Evolutionary conservation across 2,113 vertebrate genomes (phyloP), one percentile per base, ranked within the genome.

Genomic region (Willisornis vidua): DNA sequence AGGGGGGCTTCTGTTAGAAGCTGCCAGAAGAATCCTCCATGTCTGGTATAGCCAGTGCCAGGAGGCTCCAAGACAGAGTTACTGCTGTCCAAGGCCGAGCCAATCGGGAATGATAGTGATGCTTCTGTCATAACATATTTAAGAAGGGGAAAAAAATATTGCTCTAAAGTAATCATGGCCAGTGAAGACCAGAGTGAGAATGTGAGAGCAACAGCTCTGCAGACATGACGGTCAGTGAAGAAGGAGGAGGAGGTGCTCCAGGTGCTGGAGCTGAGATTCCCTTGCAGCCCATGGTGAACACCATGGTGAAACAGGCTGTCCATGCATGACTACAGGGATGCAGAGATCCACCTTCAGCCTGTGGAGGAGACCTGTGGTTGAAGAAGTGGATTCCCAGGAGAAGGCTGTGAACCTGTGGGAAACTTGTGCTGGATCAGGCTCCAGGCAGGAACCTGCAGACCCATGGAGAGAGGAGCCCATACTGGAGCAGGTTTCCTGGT

Each of bases 21-120:
- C 7, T 2, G 2, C 24, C n/a, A 22, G 29, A 67, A 61, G 17
- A 39, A 82, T 62, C 24, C 20, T 17, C 6, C 14, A 12, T 14
- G 24, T 31, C 24, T 3, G 4, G n/a, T 39, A 62, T 14, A 62
- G 19, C 33, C 28, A 39, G 2, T 48, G 5, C 29, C 39, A 10
- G 14, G 5, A 19, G 14, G 7, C 24, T 68, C 19, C 71, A 75
- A 35, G 39, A 35, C 29, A 22, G 7, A 29, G 0, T 0, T 20
- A 19, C 33, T 9, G 7, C 39, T 4, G 2, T 28, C 33, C 54
- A 75, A 54, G 24, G 14, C 14, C 18, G 14, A 39, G 41, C 17
- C 17, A 58, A 9, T 41, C 13, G 62, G 24, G n/a, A 83, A 62
- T 41, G 2, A 11, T 48, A 12, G n/a, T 3, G 41, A 48, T 0